These are phyloP conservation scores for Bombus superbus DNA, from an alignment of 1,140 invertebrate species.

Conservation along the genomic window DNA sequence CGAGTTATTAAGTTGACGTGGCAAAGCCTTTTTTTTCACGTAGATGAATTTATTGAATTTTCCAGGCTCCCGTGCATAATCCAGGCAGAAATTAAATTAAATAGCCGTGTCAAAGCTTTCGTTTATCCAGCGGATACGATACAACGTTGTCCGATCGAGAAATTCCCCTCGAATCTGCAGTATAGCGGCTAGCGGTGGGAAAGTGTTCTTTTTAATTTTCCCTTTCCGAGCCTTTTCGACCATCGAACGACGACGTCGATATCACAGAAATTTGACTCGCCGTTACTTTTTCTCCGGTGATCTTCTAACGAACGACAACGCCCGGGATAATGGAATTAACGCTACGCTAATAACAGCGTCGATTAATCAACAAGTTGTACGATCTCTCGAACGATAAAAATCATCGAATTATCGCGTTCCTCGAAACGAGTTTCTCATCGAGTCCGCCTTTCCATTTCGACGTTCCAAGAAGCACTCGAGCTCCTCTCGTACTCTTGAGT, in stretches of 20 bases:
- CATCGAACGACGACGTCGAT: no score
- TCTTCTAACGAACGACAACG: no score
- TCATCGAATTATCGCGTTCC: neutral
- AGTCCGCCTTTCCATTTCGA: neutral
- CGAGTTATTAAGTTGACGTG: conserved; percentile 29
- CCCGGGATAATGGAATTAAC: no score
- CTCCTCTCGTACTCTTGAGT: neutral
- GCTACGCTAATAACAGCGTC: accelerated
- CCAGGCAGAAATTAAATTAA: conserved; percentile 19
- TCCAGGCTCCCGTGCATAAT: conserved; percentile 15
- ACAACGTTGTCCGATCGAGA: neutral
- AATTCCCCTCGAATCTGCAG: neutral
- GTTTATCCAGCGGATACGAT: neutral
- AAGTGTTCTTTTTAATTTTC: no score
- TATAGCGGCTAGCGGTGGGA: neutral
- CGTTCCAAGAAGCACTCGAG: neutral
- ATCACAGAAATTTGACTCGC: no score
- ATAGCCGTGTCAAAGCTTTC: neutral
- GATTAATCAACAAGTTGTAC: neutral
- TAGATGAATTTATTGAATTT: conserved; percentile 24
- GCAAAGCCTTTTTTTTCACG: neutral
- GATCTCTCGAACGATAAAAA: neutral
- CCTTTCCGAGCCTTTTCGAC: no score
- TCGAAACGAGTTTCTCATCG: neutral
- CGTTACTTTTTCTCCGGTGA: no score